Conservation (phyloP, 2,113 vertebrate genomes). For the Mesoclemmys tuberculata region DNA sequence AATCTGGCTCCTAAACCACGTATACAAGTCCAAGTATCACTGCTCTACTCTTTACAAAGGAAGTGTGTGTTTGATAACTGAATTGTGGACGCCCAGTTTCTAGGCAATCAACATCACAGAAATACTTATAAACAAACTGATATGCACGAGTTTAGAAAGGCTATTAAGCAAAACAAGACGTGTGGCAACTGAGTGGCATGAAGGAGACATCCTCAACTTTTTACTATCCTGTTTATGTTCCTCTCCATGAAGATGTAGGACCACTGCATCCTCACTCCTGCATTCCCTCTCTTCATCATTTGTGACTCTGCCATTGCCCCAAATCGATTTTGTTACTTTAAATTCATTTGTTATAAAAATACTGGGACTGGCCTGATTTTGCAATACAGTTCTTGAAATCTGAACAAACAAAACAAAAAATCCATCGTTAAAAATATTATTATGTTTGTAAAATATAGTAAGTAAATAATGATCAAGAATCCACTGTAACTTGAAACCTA, state of each 20-base stretch:
- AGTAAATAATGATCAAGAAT: neutral
- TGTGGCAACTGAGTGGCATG: neutral
- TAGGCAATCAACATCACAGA: neutral
- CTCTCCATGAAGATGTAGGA: neutral
- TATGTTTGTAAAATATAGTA: neutral
- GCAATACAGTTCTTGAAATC: neutral
- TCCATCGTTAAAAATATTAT: neutral
- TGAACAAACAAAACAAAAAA: neutral
- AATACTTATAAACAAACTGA: neutral
- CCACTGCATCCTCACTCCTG: neutral
- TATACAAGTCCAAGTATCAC: too few species aligned
- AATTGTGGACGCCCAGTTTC: neutral
- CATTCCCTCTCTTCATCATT: neutral
- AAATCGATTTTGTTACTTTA: neutral
- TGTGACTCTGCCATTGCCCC: neutral
- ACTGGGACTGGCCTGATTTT: neutral
- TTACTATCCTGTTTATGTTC: neutral
- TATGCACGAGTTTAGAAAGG: neutral
- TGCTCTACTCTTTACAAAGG: neutral
- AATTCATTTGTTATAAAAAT: neutral
- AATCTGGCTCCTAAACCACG: too few species aligned
- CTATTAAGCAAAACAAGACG: neutral
- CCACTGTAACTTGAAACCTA: neutral
- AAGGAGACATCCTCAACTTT: neutral
- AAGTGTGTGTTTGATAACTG: neutral